A percentile compares a stretch with the other conserved stretches of the same genome.
These are phyloP conservation scores for Bombycilla garrulus DNA, from an alignment of 2,113 vertebrate genomes.

Conservation along the genomic window DNA sequence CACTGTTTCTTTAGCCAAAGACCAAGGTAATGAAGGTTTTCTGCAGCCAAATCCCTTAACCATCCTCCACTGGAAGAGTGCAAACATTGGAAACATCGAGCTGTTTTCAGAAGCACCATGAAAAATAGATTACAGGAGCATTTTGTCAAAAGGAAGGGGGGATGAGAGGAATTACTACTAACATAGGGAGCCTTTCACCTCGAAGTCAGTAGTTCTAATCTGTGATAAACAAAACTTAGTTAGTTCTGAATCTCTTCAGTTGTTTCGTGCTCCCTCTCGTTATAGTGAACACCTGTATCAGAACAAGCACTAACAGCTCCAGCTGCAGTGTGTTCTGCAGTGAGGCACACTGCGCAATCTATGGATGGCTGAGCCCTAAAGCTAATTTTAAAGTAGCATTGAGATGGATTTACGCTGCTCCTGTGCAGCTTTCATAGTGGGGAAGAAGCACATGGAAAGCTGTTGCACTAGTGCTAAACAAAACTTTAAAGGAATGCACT, in stretches of 20 bases:
- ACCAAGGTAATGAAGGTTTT: background rate
- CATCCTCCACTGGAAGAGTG: background rate
- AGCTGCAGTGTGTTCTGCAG: background rate
- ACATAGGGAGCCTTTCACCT: background rate
- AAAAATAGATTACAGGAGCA: background rate
- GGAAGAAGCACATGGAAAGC: background rate
- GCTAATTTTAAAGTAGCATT: background rate
- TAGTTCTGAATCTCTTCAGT: background rate
- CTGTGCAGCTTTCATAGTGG: background rate
- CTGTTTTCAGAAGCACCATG: background rate
- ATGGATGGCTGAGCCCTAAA: background rate
- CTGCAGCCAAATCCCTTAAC: background rate
- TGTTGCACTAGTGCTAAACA: background rate
- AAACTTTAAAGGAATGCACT: background rate
- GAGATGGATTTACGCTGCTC: background rate
- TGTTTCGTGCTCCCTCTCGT: background rate
- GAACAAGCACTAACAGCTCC: background rate
- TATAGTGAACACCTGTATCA: background rate
- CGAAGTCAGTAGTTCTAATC: background rate
- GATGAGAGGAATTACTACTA: background rate
- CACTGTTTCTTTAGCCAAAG: background rate
- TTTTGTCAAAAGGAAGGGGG: background rate
- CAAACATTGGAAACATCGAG: background rate
- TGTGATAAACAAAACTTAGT: background rate
- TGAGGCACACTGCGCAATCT: accelerated